Evolutionary conservation across 2,797 vertebrate genomes (phyloP), one percentile per base, ranked within the genome.

Genomic region (Manis crassicaudata): DNA sequence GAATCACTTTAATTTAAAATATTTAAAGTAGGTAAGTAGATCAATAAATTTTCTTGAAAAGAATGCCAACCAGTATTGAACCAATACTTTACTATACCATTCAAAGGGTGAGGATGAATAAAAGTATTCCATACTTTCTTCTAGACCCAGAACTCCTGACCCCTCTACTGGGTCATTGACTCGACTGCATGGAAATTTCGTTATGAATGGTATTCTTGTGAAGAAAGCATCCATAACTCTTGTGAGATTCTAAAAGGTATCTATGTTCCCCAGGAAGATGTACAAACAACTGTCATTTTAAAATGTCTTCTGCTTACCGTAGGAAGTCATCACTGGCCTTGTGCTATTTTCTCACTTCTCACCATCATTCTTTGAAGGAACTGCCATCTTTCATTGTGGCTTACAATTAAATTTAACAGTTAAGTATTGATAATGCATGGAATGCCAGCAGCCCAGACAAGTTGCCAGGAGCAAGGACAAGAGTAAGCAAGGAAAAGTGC

Each of bases 1-100:
- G 43, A 83, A 92, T 85, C 12, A 85, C 62, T 70, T 85, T 68
- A 79, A 88, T 89, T 95, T 32, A 79, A 93, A 94, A 85, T 76
- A 93, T 85, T 94, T 95, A 83, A 96, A 83, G 1, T 37, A 50
- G 43, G 32, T 46, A 11, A 46, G 46, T 46, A 46, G 11, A 46
- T 46, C 46, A 88, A 50, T 2, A 25, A 86, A 75, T 84, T 79
- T 96, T 92, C 32, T 40, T 88, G 50, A 52, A 85, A 92, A 76
- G 5, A 92, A 35, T 50, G 58, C 62, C 6, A 70, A 88, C 13
- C 20, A 54, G 4, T 68, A 37, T 20, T 67, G 73, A 96, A 54
- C 10, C 62, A 75, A 6, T 46, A 50, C 27, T 81, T 85, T 43
- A 40, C n/a, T 56, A 21, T 29, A 10, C 37, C 40, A 68, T 67